Evolutionary conservation across 2,888 invertebrate genomes (phyloP).

Genomic region (Geophilus truncorum): DNA sequence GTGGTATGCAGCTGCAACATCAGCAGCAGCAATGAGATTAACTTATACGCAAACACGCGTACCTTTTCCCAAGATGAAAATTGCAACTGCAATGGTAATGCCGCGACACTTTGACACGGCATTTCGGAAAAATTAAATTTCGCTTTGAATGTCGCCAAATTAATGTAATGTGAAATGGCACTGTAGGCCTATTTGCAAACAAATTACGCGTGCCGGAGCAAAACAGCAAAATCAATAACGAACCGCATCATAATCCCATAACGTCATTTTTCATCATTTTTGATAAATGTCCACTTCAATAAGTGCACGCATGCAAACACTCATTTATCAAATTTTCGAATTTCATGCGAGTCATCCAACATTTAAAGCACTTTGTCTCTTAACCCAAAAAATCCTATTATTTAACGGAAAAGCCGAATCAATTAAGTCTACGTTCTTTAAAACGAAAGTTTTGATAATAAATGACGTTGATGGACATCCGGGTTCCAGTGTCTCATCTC

Average conservation of each 20-base stretch:
- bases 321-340: constrained; percentile 10
- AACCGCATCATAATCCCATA: neutral
- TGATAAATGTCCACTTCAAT: neutral
- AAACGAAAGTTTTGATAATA: too few species aligned
- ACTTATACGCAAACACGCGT: neutral
- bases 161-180: neutral
- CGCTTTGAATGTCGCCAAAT: neutral
- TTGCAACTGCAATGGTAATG: neutral
- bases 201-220: neutral
- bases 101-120: neutral
- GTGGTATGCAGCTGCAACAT: too few species aligned
- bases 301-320: neutral
- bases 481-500: neutral
- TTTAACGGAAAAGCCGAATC: too few species aligned
- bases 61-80: neutral
- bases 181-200: neutral
- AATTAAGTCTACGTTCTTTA: too few species aligned
- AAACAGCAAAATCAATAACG: neutral
- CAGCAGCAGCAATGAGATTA: neutral
- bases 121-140: neutral
- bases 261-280: neutral
- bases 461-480: neutral
- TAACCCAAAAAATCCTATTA: too few species aligned
- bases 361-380: neutral
- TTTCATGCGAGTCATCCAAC: neutral